Evolutionary conservation across 2,888 invertebrate genomes (phyloP).

Genomic region (Tenthredo notha): DNA sequence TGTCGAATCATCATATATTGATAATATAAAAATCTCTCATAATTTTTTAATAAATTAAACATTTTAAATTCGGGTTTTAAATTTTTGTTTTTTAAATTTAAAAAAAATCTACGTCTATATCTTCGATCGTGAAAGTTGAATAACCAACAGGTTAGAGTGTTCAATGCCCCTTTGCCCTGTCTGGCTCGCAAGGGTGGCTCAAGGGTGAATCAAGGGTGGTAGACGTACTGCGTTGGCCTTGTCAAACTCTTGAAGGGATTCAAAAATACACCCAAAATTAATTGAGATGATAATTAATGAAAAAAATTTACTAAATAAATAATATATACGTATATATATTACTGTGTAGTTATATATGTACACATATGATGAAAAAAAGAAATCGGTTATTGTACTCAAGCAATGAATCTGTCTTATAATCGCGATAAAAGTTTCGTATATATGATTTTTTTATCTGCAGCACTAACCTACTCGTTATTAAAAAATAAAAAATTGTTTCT

Average conservation of each 20-base stretch:
- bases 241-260: background rate
- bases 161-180: constrained; percentile 33
- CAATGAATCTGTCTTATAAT: background rate
- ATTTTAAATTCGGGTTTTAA: background rate
- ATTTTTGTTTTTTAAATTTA: no score
- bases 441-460: background rate
- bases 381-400: background rate
- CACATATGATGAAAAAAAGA: background rate
- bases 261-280: background rate
- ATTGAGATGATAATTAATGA: background rate
- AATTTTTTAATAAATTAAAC: background rate
- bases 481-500: background rate
- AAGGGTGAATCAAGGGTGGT: constrained; percentile 43
- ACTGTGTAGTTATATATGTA: background rate
- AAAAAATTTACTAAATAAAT: background rate
- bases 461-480: background rate
- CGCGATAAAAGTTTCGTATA: background rate
- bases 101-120: background rate
- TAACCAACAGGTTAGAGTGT: constrained; percentile 45
- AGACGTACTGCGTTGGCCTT: background rate
- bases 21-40: background rate
- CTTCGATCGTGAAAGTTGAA: constrained; percentile 35
- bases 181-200: constrained; percentile 41
- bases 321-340: background rate
- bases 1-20: background rate